Conservation (phyloP, 2,888 invertebrate species). For the Malachius bipustulatus region DNA sequence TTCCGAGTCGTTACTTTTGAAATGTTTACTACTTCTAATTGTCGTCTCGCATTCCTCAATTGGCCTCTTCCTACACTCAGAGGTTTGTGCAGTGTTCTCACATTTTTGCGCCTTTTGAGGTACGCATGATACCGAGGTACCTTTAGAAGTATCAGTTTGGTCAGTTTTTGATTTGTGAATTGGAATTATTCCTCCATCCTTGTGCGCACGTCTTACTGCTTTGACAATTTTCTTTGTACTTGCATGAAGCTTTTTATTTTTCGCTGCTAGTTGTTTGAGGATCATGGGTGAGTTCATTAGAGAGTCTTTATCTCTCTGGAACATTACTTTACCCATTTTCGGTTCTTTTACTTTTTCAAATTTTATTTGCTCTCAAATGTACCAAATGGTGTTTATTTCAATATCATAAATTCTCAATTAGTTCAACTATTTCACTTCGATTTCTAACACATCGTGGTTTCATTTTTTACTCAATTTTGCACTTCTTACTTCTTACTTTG, state of each 20-base stretch:
- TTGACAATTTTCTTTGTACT: no score
- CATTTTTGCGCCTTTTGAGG: slow-evolving; percentile 1
- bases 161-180: background rate
- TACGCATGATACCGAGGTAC: background rate
- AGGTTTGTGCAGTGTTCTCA: background rate
- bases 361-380: no score
- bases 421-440: no score
- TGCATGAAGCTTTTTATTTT: background rate
- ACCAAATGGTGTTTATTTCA: no score
- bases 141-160: background rate
- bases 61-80: background rate
- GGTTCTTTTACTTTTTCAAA: no score
- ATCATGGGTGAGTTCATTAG: background rate
- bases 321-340: background rate
- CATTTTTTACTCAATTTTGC: no score
- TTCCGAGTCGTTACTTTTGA: background rate
- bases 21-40: background rate
- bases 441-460: no score
- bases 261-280: background rate
- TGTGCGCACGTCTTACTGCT: no score
- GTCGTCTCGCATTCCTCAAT: background rate
- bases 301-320: background rate
- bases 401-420: no score
- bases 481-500: no score
- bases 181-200: background rate